Evolutionary conservation across 2,113 vertebrate species (phyloP).

Genomic region (Lagopus muta): DNA sequence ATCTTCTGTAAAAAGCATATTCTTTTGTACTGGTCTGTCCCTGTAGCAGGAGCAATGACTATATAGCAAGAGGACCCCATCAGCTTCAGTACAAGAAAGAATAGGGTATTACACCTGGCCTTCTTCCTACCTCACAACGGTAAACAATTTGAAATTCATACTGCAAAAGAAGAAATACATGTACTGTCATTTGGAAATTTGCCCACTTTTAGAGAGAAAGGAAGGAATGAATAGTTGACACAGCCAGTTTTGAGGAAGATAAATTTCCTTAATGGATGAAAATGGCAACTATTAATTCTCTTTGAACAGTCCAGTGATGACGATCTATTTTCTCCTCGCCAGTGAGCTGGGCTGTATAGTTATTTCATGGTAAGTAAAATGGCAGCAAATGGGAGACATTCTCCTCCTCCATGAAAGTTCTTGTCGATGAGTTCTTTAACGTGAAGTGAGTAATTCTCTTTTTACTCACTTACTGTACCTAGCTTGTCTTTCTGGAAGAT

Average conservation of each 20-base stretch:
- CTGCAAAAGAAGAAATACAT: background rate
- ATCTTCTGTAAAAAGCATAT: background rate
- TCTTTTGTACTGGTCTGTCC: rapidly evolving
- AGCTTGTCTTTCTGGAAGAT: background rate
- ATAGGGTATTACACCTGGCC: background rate
- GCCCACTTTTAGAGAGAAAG: background rate
- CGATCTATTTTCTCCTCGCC: background rate
- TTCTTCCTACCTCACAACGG: background rate
- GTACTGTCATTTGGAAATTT: background rate
- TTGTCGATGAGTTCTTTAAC: background rate
- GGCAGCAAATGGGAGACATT: background rate
- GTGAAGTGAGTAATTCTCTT: background rate
- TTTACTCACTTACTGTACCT: background rate
- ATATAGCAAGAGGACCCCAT: background rate
- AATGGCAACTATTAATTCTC: conserved; percentile 9
- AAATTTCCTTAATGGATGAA: background rate
- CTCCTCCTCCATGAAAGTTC: background rate
- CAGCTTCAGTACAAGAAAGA: background rate
- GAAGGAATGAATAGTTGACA: background rate
- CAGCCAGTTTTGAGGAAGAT: background rate
- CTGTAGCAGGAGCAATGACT: background rate
- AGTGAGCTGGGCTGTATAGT: background rate
- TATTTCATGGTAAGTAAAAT: background rate
- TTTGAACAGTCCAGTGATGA: background rate
- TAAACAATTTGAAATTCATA: background rate